These are phyloP conservation scores for Phacellophora camtschatica DNA, from an alignment of 30 jellyfish, hydroid and myxozoan species.

Conservation along the genomic window DNA sequence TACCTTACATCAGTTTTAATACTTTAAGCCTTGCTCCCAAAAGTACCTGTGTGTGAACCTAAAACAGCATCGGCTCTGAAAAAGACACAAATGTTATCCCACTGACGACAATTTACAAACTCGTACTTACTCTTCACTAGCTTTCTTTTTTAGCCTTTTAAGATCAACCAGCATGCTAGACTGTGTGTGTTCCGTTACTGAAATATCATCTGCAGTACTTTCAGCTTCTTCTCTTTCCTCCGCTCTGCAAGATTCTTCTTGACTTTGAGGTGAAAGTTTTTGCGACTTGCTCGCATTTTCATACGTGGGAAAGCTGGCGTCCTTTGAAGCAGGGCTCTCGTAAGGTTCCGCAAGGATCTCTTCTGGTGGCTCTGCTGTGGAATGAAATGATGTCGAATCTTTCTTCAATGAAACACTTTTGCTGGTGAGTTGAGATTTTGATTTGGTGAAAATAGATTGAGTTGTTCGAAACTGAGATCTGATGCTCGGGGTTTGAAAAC, in stretches of 20 bases:
- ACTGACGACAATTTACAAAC: too few species aligned
- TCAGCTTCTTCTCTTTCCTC: constrained; percentile 21
- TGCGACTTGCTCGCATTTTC: background rate
- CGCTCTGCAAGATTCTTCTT: background rate
- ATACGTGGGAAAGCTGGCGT: constrained; percentile 51
- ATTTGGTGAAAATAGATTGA: background rate
- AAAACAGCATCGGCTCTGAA: too few species aligned
- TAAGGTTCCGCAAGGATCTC: constrained; percentile 29
- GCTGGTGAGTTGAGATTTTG: background rate
- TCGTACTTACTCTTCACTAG: constrained; percentile 79
- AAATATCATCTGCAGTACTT: constrained; percentile 56
- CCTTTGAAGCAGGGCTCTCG: background rate
- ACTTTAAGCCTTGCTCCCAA: too few species aligned
- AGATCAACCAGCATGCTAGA: constrained; percentile 76
- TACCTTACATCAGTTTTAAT: too few species aligned
- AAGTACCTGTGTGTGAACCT: too few species aligned
- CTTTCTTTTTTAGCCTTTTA: constrained; percentile 59
- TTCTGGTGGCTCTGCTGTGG: constrained; percentile 65
- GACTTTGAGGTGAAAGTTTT: constrained; percentile 2
- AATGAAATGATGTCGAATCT: constrained; percentile 1
- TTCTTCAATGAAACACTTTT: background rate
- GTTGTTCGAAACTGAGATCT: background rate
- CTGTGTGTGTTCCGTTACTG: constrained; percentile 52
- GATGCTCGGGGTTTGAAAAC: background rate
- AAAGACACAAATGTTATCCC: too few species aligned